These are phyloP conservation scores for Acridotheres tristis DNA, from an alignment of 2,797 vertebrate species.

Conservation along the genomic window DNA sequence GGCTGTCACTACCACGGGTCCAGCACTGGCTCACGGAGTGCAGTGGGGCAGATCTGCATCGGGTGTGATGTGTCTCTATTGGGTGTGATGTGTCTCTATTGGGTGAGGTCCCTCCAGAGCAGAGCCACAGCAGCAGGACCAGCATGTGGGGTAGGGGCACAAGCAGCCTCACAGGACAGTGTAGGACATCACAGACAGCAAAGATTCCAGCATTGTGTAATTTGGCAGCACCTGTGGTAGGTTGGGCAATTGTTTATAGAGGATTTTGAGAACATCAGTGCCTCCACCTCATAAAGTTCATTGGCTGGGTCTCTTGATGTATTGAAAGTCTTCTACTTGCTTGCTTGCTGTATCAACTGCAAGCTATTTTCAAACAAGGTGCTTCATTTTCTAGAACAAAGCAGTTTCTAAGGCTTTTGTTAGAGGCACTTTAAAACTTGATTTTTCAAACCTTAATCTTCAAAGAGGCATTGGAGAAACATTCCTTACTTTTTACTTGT, in stretches of 20 bases:
- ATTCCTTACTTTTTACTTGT: background rate
- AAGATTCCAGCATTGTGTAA: too few relatives aligned
- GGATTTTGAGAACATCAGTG: background rate
- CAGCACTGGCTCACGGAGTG: background rate
- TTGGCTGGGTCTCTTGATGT: background rate
- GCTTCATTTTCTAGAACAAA: background rate
- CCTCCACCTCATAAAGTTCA: rapidly evolving
- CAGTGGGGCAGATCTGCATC: rapidly evolving
- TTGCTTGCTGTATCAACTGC: background rate
- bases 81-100: background rate
- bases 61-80: background rate
- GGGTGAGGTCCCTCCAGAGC: rapidly evolving
- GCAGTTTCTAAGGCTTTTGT: background rate
- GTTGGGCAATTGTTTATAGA: too few relatives aligned
- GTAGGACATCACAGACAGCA: background rate
- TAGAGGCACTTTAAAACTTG: background rate
- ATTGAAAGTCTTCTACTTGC: background rate
- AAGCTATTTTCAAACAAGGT: background rate
- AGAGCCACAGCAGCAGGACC: background rate
- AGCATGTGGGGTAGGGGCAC: rapidly evolving
- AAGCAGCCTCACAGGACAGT: background rate
- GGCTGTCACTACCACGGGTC: background rate
- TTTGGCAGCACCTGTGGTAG: background rate
- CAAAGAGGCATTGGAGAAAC: background rate
- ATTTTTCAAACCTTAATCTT: background rate